Evolutionary conservation across 1,140 invertebrate species (phyloP).

Genomic region (Tetramorium alpestre): DNA sequence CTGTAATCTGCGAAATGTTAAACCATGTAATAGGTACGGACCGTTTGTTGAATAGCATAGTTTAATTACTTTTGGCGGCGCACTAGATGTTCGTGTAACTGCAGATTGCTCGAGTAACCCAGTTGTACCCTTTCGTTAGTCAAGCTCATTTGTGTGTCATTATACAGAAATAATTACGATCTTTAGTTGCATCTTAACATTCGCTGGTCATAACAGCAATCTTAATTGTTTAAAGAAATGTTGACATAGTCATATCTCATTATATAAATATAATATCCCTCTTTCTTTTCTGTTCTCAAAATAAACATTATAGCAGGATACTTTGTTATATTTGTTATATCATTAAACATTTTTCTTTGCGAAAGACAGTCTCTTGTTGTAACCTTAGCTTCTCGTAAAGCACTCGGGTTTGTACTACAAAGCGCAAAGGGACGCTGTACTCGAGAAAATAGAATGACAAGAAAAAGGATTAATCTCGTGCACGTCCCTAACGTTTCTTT

Average conservation of each 20-base stretch:
- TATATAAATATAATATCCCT: too few species aligned
- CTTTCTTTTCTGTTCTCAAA: background rate
- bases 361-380: background rate
- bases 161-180: conserved; percentile 1
- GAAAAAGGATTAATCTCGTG: conserved; percentile 45
- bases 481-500: conserved; percentile 30
- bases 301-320: background rate
- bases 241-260: background rate
- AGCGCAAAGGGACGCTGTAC: conserved; percentile 24
- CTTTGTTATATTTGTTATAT: conserved; percentile 34
- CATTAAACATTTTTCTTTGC: conserved; percentile 10
- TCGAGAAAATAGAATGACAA: conserved; percentile 25
- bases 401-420: conserved; percentile 19
- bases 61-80: conserved; percentile 49
- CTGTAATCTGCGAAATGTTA: conserved; percentile 30
- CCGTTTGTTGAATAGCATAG: conserved; percentile 22
- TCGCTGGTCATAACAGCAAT: background rate
- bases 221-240: background rate
- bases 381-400: conserved; percentile 17
- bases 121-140: background rate
- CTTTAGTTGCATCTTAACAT: background rate
- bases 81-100: background rate
- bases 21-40: conserved; percentile 31
- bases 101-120: conserved; percentile 8
- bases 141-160: background rate